Conservation (phyloP, 2,113 vertebrate species). For the Hylia prasina region DNA sequence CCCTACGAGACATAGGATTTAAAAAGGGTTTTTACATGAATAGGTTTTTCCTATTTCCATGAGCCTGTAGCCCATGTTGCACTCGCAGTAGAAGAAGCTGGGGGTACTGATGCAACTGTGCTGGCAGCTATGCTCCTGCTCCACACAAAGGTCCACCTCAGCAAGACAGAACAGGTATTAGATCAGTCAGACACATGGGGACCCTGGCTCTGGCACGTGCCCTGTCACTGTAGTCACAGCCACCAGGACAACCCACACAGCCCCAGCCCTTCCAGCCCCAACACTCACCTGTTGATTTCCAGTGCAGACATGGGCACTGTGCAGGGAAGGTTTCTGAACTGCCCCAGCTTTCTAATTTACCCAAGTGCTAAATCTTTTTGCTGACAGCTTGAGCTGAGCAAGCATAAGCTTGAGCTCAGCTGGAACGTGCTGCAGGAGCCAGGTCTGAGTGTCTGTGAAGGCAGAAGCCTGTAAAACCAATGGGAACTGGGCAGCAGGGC, state of each 20-base stretch:
- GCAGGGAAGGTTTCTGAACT: neutral
- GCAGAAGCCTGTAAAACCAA: neutral
- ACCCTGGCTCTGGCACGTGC: accelerated
- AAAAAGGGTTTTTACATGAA: constrained; percentile 33
- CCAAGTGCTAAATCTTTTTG: neutral
- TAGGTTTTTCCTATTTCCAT: constrained; percentile 73
- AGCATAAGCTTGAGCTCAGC: neutral
- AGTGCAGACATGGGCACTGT: neutral
- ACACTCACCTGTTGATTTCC: neutral
- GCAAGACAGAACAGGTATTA: neutral
- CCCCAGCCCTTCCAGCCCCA: neutral
- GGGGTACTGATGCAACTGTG: constrained; percentile 81
- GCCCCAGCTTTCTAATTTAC: neutral
- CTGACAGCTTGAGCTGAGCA: neutral
- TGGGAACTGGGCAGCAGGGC: neutral
- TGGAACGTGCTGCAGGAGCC: neutral
- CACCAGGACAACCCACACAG: accelerated
- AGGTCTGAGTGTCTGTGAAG: neutral
- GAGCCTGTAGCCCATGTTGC: constrained; percentile 76
- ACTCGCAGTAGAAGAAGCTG: constrained; percentile 79
- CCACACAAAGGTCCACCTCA: constrained; percentile 81
- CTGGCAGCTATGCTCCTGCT: constrained; percentile 82
- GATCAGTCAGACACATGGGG: accelerated
- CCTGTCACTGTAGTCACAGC: neutral
- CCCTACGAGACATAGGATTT: accelerated